Base-by-base conservation (phyloP, 1,140 invertebrate species). In the Aphelenchoides besseyi region DNA sequence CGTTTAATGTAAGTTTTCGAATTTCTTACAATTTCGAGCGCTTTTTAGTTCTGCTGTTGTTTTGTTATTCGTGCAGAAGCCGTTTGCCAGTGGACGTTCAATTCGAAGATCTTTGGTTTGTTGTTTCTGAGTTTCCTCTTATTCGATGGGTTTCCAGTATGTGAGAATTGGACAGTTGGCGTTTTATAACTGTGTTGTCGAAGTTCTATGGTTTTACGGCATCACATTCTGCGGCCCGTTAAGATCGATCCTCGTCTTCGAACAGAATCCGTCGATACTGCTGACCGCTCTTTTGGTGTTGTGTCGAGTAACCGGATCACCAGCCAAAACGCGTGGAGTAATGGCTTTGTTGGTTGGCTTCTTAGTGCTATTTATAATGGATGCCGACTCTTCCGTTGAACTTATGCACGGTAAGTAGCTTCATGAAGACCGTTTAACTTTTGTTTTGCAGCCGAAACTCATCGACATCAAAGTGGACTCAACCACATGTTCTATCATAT, bases 401-500 rank as follows among this genome's bases (percentile, higher is more conserved):
- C 64, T 72, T 12, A 81, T 71, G 57, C 82, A 83, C 59, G 28
- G 81, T 83, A 69, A 28, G 72, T 55, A 5, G 28, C 29, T 69
- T 59, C 30, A 16, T 16, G 16, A 29, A 67, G 69, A 26, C 16
- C 16, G 69, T 26, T 71, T 16, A 59, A 52, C 53, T 9, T 23
- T 53, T 23, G 37, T 71, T 18, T 41, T 79, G 69, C 73, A 82
- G 82, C 81, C 26, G 74, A 78, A 37, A 62, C 77, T 0, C 82
- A 83, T 59, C 66, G 57, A 62, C 87, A 87, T 74, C 82, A 85
- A 64, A 85, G 81, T 57, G 82, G 82, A 23, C 74, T 88, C n/a
- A 84, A 86, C 59, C 86, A 88, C 74, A 64, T 87, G 1, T 87
- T 88, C 73, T 86, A 87, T 71, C 85, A 86, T 77, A 63, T 86